These are phyloP conservation scores for Anguilla anguilla DNA, from an alignment of 2,797 vertebrate genomes.

Conservation along the genomic window DNA sequence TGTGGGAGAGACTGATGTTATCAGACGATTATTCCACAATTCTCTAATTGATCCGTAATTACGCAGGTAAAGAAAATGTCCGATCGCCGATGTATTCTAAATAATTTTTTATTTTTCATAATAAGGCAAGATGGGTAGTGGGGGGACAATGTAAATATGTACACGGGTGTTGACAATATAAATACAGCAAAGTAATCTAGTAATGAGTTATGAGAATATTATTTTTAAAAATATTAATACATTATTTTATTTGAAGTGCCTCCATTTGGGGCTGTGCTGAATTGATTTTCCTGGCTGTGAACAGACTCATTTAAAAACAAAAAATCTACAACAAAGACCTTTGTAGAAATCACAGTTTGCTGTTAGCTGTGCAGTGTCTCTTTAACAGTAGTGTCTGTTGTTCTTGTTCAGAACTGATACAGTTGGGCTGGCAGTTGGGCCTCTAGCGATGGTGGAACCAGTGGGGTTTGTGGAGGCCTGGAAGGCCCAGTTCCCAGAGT, in stretches of 20 bases:
- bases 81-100: not conserved
- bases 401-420: constrained; percentile 15
- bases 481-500: constrained; percentile 96
- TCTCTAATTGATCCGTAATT: not conserved
- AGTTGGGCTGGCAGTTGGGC: constrained; percentile 19
- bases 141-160: not conserved
- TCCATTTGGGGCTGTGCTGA: constrained; percentile 14
- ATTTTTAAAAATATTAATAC: not conserved
- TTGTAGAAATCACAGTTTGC: not conserved
- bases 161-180: not conserved
- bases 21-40: not conserved
- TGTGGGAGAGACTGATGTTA: not conserved
- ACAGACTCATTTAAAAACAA: not conserved
- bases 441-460: constrained; percentile 89
- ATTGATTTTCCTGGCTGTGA: not conserved
- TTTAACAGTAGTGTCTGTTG: constrained; percentile 3
- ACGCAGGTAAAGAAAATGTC: not conserved
- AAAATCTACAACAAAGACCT: not conserved
- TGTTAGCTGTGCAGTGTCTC: not conserved
- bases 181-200: not conserved
- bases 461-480: constrained; percentile 98
- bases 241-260: not conserved
- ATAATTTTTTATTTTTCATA: not conserved
- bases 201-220: not conserved
- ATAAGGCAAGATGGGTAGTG: not conserved